Base-by-base conservation (phyloP, 2,113 vertebrate species). In the Halcyon malimbica region DNA sequence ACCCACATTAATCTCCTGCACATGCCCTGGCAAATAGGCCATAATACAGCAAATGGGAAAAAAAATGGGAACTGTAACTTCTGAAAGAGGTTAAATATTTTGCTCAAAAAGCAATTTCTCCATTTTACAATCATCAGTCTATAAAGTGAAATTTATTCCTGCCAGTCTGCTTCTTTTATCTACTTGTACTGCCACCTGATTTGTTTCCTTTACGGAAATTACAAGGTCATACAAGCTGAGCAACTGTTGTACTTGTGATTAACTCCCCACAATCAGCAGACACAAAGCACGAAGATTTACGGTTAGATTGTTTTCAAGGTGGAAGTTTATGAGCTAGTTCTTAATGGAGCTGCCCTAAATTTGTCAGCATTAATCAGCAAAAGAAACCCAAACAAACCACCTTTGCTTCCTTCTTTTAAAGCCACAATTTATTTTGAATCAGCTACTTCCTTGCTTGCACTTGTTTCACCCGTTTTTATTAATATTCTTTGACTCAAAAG, bases 221-320 rank as follows among this genome's bases (percentile, higher is more conserved):
- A 94, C 42, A 62, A 75, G 68, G 59, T 93, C 77, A 83, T 83
- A 42, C 48, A 65, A 89, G 92, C 85, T 64, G 80, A 95, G 90
- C 79, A 97, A 93, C 63, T 89, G 70, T 81, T 96, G 31, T 64
- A 51, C 68, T 91, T 94, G 31, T 90, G 85, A 94, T 93, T 93
- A 97, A 93, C 74, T 88, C 71, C 56, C 57, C 69, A 90, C 76
- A 76, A 84, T 93, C 83, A 92, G 13, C 56, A 91, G 84, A 54
- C 75, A 94, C 4, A 93, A 91, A 95, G 64, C 39, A 87, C 74
- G 69, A 97, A 95, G 93, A 96, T 96, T 97, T 93, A 97, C 75
- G 84, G 75, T 80, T 86, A 50, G 20, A 76, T 83, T 92, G 89
- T 83, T 88, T 95, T 93, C 87, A 96, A 97, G 92, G 92, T 94